phyloP scores from a whole-genome alignment of 2,113 vertebrate genomes.

The Anhinga rufa region DNA sequence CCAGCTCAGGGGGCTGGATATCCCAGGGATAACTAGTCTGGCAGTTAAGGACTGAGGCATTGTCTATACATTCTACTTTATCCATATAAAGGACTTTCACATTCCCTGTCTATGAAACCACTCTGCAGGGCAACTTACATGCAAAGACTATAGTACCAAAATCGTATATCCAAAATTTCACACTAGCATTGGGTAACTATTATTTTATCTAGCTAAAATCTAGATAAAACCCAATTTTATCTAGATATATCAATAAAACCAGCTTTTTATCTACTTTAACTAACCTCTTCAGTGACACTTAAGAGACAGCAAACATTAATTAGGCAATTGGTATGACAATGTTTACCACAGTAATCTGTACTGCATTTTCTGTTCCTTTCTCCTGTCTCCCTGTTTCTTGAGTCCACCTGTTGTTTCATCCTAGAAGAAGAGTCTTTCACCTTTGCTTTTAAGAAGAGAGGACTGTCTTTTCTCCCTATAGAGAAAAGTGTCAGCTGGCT shows the following conservation, averaged over 20 bases:
- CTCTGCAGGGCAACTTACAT: background rate
- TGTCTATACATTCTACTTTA: background rate
- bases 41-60: too few relatives aligned
- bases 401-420: background rate
- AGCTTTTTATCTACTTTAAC: background rate
- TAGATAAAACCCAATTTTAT: background rate
- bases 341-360: background rate
- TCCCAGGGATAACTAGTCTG: too few relatives aligned
- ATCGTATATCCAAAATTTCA: background rate
- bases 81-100: background rate
- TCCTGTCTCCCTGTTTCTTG: background rate
- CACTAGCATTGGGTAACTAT: background rate
- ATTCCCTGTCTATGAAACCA: background rate
- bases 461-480: background rate
- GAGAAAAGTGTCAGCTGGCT: background rate
- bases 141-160: background rate
- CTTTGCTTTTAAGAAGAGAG: background rate
- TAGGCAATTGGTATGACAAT: background rate
- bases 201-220: background rate
- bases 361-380: background rate
- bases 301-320: background rate
- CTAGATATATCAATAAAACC: background rate
- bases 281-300: background rate
- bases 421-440: background rate
- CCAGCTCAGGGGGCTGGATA: too few relatives aligned